Percentiles rank a stretch among this genome's conserved stretches.
Conservation (phyloP, 2,113 vertebrate genomes). For the Syngnathus floridae region DNA sequence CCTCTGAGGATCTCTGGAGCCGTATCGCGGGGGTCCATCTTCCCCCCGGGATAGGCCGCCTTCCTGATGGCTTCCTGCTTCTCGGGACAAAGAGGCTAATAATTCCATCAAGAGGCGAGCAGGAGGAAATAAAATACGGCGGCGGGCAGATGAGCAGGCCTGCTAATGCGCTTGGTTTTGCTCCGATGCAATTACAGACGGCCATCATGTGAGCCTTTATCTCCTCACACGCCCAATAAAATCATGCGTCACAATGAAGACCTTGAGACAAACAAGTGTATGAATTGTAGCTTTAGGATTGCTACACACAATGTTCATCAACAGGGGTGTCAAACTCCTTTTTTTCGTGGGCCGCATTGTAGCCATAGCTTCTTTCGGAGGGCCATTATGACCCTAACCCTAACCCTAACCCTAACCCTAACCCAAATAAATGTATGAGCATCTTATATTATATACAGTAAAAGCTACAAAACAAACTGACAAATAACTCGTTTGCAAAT, state of each 20-base stretch:
- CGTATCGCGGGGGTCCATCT: slow-evolving; percentile 35
- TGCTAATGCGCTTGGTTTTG: slow-evolving; percentile 50
- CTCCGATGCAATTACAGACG: slow-evolving; percentile 57
- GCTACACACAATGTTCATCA: too few relatives aligned
- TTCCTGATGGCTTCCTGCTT: slow-evolving; percentile 37
- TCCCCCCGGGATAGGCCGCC: slow-evolving; percentile 22
- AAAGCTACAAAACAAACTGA: too few relatives aligned
- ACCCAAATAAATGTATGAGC: too few relatives aligned
- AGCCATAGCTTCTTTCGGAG: too few relatives aligned
- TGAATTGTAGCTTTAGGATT: slow-evolving; percentile 1
- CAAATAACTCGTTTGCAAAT: too few relatives aligned
- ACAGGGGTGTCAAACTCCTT: too few relatives aligned
- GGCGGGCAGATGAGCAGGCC: slow-evolving; percentile 25
- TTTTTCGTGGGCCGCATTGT: too few relatives aligned
- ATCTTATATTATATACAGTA: too few relatives aligned
- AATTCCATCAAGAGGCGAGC: slow-evolving; percentile 53
- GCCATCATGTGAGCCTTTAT: slow-evolving; percentile 47
- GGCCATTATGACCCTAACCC: too few relatives aligned
- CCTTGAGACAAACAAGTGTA: slow-evolving; percentile 56
- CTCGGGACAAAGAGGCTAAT: slow-evolving; percentile 53
- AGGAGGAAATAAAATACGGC: slow-evolving; percentile 52
- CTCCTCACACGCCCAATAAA: slow-evolving; percentile 25
- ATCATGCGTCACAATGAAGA: slow-evolving; percentile 37
- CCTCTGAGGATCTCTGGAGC: slow-evolving; percentile 23
- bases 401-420: too few relatives aligned